A percentile compares a stretch with the other conserved stretches of the same genome.
Conservation (phyloP, 1,140 invertebrate genomes). For the Homarus americanus region DNA sequence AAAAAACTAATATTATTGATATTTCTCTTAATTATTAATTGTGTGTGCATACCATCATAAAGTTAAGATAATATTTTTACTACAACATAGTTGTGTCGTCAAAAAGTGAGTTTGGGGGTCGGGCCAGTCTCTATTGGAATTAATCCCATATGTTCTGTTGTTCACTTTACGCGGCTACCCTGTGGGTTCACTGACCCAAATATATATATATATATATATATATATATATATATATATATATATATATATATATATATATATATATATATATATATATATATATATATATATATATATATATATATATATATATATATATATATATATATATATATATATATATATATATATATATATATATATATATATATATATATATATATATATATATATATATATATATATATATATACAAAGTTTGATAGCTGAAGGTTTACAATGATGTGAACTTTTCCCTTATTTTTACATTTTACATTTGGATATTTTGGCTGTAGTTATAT, state of each 20-base stretch:
- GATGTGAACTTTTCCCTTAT: neutral
- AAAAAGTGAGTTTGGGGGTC: too few species aligned
- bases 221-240: slow-evolving; percentile 32
- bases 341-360: neutral
- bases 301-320: slow-evolving; percentile 28
- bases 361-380: neutral
- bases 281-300: slow-evolving; percentile 22
- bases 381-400: slow-evolving; percentile 1
- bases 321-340: slow-evolving; percentile 12
- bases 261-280: slow-evolving; percentile 29
- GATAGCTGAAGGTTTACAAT: neutral
- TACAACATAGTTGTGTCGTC: neutral
- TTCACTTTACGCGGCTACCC: too few species aligned
- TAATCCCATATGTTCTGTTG: too few species aligned
- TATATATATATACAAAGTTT: neutral
- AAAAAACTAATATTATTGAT: neutral
- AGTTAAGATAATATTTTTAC: neutral
- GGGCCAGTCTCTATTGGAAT: too few species aligned
- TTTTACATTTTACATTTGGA: neutral
- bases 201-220: slow-evolving; percentile 28
- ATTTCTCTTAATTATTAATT: neutral
- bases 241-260: slow-evolving; percentile 32
- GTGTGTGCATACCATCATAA: neutral
- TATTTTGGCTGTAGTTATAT: slow-evolving; percentile 7
- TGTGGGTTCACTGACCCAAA: neutral